phyloP scores from a whole-genome alignment of 2,797 vertebrate genomes.

The Coreius guichenoti region DNA sequence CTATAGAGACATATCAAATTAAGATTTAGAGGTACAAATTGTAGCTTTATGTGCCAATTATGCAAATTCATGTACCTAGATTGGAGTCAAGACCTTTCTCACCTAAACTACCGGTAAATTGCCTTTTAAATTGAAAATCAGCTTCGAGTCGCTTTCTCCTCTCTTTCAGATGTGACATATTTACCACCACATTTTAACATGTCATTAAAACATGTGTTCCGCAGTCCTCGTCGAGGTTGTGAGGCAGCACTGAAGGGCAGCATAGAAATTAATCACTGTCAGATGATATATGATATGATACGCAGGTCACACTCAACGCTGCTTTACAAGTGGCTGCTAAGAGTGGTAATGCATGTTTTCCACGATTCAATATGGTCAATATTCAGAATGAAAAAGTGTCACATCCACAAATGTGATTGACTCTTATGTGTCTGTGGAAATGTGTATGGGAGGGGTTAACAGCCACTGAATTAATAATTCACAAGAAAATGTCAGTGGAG shows the following conservation, averaged over 20 bases:
- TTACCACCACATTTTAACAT: slow-evolving; percentile 53
- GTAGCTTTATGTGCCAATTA: slow-evolving; percentile 73
- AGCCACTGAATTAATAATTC: background rate
- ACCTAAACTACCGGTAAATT: slow-evolving; percentile 69
- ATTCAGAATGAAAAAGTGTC: slow-evolving; percentile 34
- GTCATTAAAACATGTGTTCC: slow-evolving; percentile 63
- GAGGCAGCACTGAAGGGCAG: background rate
- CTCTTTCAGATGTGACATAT: slow-evolving; percentile 65
- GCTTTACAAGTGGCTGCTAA: slow-evolving; percentile 12
- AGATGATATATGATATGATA: slow-evolving; percentile 18
- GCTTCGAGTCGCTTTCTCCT: slow-evolving; percentile 64
- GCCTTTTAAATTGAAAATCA: slow-evolving; percentile 73
- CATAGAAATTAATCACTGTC: background rate
- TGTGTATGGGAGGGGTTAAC: background rate
- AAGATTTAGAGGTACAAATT: slow-evolving; percentile 70
- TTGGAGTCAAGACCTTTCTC: slow-evolving; percentile 69
- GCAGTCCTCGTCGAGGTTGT: slow-evolving; percentile 62
- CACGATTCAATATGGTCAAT: slow-evolving; percentile 30
- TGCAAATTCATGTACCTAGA: slow-evolving; percentile 70
- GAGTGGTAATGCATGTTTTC: slow-evolving; percentile 23
- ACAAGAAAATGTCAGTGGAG: background rate
- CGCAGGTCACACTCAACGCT: slow-evolving; percentile 17
- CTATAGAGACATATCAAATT: slow-evolving; percentile 66
- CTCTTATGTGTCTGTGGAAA: slow-evolving; percentile 4
- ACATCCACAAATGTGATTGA: slow-evolving; percentile 18